These are phyloP conservation scores for Triplophysa bombifrons DNA, from an alignment of 2,797 vertebrate species.

Conservation along the genomic window DNA sequence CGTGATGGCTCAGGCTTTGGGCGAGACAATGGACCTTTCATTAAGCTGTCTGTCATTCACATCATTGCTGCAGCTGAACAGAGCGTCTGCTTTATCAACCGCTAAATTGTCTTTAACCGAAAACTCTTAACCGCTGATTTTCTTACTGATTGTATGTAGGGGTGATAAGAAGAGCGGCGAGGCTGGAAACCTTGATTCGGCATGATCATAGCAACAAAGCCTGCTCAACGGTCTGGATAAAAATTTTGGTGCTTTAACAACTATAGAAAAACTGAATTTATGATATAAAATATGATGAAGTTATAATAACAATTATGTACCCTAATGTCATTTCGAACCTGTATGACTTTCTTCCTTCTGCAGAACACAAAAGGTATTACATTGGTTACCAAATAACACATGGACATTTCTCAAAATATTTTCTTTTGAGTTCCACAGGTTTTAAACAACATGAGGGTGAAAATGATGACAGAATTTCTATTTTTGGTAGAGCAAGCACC, in stretches of 20 bases:
- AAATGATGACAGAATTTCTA: too few species aligned
- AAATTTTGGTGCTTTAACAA: not conserved
- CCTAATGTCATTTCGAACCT: too few species aligned
- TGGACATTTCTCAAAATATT: too few species aligned
- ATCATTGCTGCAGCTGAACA: slow-evolving; percentile 5
- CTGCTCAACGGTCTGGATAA: not conserved
- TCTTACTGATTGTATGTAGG: slow-evolving; percentile 20
- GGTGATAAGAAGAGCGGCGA: not conserved
- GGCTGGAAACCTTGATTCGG: slow-evolving; percentile 25
- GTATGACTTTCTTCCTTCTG: too few species aligned
- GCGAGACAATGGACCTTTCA: slow-evolving; percentile 31
- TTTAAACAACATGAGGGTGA: too few species aligned
- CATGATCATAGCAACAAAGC: slow-evolving; percentile 12
- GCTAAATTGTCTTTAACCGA: not conserved
- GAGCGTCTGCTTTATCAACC: slow-evolving; percentile 5
- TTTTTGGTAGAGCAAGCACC: not conserved
- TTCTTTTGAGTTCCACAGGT: too few species aligned
- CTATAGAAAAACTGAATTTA: too few species aligned
- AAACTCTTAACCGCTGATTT: not conserved
- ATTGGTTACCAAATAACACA: too few species aligned
- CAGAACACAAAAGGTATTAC: too few species aligned
- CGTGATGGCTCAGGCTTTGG: slow-evolving; percentile 27
- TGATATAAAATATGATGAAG: too few species aligned
- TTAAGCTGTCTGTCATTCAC: slow-evolving; percentile 34
- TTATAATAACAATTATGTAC: too few species aligned